Evolutionary conservation across 1,140 invertebrate species (phyloP).

Genomic region (Brachionus rubens): DNA sequence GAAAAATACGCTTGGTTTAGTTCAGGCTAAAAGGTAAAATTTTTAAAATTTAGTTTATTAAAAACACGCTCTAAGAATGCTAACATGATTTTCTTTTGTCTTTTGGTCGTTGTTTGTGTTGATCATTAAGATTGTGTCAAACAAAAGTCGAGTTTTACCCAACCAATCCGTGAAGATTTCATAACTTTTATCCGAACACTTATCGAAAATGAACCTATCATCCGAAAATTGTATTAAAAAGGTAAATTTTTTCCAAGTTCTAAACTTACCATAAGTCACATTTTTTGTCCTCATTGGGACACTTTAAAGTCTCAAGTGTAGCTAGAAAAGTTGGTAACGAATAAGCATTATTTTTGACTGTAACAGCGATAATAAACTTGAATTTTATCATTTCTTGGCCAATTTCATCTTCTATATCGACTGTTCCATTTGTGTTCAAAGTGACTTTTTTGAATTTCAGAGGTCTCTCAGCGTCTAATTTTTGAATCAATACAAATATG

Average conservation of each 20-base stretch:
- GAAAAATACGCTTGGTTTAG: neutral
- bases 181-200: constrained; percentile 11
- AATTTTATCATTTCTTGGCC: neutral
- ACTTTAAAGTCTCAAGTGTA: neutral
- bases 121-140: constrained; percentile 12
- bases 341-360: neutral
- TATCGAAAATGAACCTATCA: constrained; percentile 28
- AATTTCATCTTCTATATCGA: neutral
- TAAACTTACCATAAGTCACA: constrained; percentile 7
- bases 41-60: neutral
- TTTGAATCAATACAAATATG: neutral
- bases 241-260: too few species aligned
- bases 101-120: neutral
- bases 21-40: neutral
- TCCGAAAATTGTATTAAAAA: too few species aligned
- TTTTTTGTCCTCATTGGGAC: constrained; percentile 2
- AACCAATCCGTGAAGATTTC: constrained; percentile 23
- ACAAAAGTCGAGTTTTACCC: neutral
- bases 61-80: neutral
- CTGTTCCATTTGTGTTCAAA: neutral
- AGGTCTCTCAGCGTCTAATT: neutral
- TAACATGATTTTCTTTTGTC: constrained; percentile 30
- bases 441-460: neutral
- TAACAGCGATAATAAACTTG: neutral
- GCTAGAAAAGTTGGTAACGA: constrained; percentile 30